These are phyloP conservation scores for Panurus biarmicus DNA, from an alignment of 2,113 vertebrate species.

Conservation along the genomic window DNA sequence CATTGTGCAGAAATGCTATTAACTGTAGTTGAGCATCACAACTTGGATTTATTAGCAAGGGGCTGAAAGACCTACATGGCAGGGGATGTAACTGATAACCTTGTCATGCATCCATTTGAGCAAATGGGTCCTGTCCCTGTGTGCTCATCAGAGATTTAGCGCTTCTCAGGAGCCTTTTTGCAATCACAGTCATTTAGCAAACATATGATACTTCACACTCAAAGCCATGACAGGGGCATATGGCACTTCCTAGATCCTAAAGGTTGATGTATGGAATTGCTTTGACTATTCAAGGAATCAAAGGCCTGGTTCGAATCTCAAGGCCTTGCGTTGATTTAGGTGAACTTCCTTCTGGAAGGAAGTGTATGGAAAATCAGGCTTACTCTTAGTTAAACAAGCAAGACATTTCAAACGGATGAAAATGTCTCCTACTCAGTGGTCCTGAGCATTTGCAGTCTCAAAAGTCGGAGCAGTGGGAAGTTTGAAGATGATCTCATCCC, in stretches of 20 bases:
- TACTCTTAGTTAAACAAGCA: background rate
- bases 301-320: background rate
- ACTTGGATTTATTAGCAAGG: slow-evolving; percentile 28
- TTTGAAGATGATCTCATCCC: background rate
- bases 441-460: background rate
- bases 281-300: background rate
- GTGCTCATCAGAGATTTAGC: background rate
- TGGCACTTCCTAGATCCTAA: background rate
- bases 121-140: background rate
- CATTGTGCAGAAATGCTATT: slow-evolving; percentile 11
- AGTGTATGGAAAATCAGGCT: background rate
- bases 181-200: slow-evolving; percentile 30
- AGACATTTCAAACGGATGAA: background rate
- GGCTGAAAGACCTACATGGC: background rate
- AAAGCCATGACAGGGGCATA: background rate
- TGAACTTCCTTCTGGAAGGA: background rate
- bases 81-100: slow-evolving; percentile 43
- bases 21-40: slow-evolving; percentile 4
- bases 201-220: slow-evolving; percentile 20
- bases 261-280: background rate
- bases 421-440: background rate
- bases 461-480: background rate
- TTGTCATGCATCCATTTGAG: background rate
- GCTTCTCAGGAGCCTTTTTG: slow-evolving; percentile 3
- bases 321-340: background rate